phyloP scores from a whole-genome alignment of 2,113 vertebrate species.

The Myrmophylax atrothorax region DNA sequence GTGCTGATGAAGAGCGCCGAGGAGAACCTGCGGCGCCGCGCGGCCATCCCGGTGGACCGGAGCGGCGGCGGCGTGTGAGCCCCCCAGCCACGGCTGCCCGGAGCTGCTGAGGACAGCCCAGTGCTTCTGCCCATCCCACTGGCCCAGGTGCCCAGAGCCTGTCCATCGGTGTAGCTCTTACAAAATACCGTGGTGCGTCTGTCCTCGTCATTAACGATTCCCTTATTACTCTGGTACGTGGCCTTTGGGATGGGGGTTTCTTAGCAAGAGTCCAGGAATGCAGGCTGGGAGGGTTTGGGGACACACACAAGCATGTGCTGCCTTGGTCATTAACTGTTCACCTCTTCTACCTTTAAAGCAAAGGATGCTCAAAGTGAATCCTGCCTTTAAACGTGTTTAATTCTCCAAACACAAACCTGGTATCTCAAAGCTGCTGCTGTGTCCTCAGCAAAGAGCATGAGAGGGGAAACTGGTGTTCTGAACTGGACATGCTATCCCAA shows the following conservation, averaged over 20 bases:
- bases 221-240: neutral
- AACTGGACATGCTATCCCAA: neutral
- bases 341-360: neutral
- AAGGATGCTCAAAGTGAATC: neutral
- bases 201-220: neutral
- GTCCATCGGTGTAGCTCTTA: neutral
- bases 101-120: slow-evolving; percentile 58
- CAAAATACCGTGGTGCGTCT: neutral
- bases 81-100: fast-evolving
- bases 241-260: neutral
- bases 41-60: slow-evolving; percentile 89
- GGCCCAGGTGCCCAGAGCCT: neutral
- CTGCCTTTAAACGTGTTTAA: fast-evolving
- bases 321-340: neutral
- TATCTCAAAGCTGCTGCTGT: neutral
- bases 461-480: neutral
- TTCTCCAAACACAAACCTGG: fast-evolving
- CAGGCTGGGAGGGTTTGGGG: neutral
- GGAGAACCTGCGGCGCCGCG: slow-evolving; percentile 84
- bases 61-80: slow-evolving; percentile 91
- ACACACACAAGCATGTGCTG: neutral
- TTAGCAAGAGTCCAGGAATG: neutral
- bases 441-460: neutral
- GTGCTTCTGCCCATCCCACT: neutral
- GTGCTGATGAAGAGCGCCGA: slow-evolving; percentile 93